These are phyloP conservation scores for Conomelus anceps DNA, from an alignment of 2,888 invertebrate genomes.

Conservation along the genomic window DNA sequence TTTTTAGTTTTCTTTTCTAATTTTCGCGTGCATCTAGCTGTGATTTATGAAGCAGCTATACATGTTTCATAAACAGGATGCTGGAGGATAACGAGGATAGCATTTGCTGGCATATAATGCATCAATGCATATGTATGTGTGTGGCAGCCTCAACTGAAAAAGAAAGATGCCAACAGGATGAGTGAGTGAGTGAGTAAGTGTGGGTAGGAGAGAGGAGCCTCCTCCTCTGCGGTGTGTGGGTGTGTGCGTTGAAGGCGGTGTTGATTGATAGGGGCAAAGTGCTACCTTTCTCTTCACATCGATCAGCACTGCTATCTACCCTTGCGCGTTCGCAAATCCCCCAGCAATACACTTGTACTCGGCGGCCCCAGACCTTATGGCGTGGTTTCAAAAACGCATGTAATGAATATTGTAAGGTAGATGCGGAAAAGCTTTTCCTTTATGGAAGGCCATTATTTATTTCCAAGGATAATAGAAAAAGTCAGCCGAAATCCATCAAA, in stretches of 20 bases:
- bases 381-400: background rate
- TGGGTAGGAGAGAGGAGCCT: background rate
- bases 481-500: background rate
- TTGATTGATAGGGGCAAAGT: conserved; percentile 6
- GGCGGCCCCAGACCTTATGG: background rate
- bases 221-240: background rate
- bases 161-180: background rate
- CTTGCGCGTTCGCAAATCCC: background rate
- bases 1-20: background rate
- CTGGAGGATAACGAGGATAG: background rate
- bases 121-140: too few species aligned
- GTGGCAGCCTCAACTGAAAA: background rate
- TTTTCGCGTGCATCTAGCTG: background rate
- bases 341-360: background rate
- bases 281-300: conserved; percentile 2
- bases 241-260: background rate
- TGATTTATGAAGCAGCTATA: background rate
- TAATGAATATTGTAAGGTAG: background rate
- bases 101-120: background rate
- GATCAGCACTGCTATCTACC: background rate
- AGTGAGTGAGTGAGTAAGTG: too few species aligned
- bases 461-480: background rate
- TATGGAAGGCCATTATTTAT: background rate
- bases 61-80: background rate
- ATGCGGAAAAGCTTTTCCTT: background rate